Evolutionary conservation across 2,888 invertebrate species (phyloP), one percentile per base, ranked within the genome.

Genomic region (Dorcus hopei): DNA sequence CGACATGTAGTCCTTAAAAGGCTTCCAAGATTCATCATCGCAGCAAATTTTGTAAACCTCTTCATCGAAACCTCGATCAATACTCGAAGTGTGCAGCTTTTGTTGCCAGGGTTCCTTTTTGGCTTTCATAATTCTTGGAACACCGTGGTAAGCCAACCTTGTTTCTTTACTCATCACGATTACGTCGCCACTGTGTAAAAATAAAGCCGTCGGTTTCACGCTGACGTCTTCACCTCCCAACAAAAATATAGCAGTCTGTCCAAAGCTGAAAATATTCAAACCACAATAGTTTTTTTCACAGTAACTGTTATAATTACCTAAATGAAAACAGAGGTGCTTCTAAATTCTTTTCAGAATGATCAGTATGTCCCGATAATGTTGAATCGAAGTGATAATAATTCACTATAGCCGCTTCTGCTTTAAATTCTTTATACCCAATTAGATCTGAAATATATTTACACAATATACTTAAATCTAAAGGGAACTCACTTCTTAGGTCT

Each of bases 301-400:
- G 9, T 33, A 9, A 39, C 14, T 26, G 23, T 42, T 1, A 53
- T 38, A 14, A 51, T 48, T 77, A 91, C 92, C 92, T 93, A 68
- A 93, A 85, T 0, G 98, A 98, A 71, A 98, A 86, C 38, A 99
- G 79, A 0, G 99, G 98, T 3, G 96, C 95, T 33, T 85, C 82
- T 48, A 89, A 80, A 79, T 94, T 89, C 1, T 86, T 79, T 80
- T 98, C 97, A 0, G 97, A 97, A 73, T 93, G 91, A 79, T 99
- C 99, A 0, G 93, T 93, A 74, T 99, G 99, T 0, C 95, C 94
- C 1, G 94, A 91, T 39, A 99, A 80, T 2, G 93, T 94, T 0
- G 96, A 95, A 71, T 95, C 92, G 81, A 92, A 85, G 66, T 95
- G 91, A 76, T 99, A 99, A 77, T 91, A 98, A 80, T 99, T 99